Conservation (phyloP, 2,113 vertebrate species). For the Ptilonorhynchus violaceus region DNA sequence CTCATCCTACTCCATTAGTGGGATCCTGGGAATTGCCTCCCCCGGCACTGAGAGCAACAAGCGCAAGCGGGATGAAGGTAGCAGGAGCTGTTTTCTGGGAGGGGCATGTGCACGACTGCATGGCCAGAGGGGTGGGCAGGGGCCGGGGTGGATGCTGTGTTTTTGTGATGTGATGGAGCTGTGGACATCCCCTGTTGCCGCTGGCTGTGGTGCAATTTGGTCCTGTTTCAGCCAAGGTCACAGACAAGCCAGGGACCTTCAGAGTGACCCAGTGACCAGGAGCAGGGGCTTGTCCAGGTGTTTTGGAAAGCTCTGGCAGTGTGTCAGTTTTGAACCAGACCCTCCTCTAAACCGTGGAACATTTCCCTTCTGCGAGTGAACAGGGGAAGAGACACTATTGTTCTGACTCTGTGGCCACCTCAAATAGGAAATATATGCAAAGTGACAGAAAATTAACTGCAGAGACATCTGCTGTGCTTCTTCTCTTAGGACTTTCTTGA, state of each 20-base stretch:
- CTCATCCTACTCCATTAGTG: slow-evolving; percentile 98
- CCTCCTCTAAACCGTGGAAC: fast-evolving
- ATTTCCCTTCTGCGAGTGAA: background rate
- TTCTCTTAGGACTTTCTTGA: background rate
- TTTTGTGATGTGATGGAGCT: fast-evolving
- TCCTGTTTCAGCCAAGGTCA: background rate
- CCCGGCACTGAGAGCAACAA: slow-evolving; percentile 90
- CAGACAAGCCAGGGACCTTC: fast-evolving
- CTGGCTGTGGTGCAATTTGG: fast-evolving
- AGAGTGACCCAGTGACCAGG: fast-evolving
- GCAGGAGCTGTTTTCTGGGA: background rate
- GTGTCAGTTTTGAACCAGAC: background rate
- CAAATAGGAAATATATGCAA: background rate
- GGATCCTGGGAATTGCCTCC: slow-evolving; percentile 94
- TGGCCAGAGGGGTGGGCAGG: fast-evolving
- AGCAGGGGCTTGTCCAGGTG: background rate
- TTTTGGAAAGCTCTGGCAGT: background rate
- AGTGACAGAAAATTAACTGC: background rate
- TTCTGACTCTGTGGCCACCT: background rate
- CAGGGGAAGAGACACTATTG: background rate
- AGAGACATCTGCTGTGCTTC: background rate
- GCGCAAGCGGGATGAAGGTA: slow-evolving; percentile 97
- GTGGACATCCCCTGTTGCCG: fast-evolving
- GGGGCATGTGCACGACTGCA: fast-evolving
- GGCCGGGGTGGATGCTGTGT: fast-evolving